Conservation (phyloP, 2,888 invertebrate species). For the Drosophila mercatorum region DNA sequence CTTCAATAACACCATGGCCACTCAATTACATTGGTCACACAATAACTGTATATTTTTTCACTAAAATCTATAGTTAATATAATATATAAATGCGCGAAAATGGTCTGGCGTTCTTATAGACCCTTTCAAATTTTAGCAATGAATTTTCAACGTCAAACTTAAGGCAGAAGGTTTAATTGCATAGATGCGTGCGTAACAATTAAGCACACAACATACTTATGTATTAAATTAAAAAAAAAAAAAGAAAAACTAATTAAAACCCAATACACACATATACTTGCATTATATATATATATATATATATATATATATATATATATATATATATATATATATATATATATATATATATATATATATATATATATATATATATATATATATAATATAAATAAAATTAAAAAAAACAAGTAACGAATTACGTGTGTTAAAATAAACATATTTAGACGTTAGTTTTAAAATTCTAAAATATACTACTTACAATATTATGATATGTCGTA, state of each 20-base stretch:
- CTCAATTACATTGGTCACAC: constrained; percentile 19
- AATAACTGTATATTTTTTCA: constrained; percentile 74
- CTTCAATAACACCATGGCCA: constrained; percentile 24
- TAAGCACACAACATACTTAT: constrained; percentile 74
- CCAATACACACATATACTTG: constrained; percentile 44
- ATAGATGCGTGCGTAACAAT: constrained; percentile 41
- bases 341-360: constrained; percentile 15
- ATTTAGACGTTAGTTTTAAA: constrained; percentile 64
- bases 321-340: constrained; percentile 12
- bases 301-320: constrained; percentile 29
- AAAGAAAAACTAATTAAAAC: constrained; percentile 26
- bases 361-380: constrained; percentile 17
- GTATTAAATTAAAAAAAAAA: constrained; percentile 63
- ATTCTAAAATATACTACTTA: constrained; percentile 64
- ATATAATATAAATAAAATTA: constrained; percentile 8
- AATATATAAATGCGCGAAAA: constrained; percentile 27
- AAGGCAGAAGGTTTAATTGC: constrained; percentile 50
- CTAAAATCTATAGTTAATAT: constrained; percentile 70
- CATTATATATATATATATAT: constrained; percentile 20
- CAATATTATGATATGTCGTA: constrained; percentile 57
- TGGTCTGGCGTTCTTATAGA: constrained; percentile 43
- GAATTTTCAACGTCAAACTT: constrained; percentile 53
- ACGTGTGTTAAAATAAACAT: constrained; percentile 60
- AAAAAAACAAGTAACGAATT: constrained; percentile 37
- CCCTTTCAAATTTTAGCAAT: constrained; percentile 60